phyloP scores from a whole-genome alignment of 1,140 invertebrate species.

The Planococcus citri region DNA sequence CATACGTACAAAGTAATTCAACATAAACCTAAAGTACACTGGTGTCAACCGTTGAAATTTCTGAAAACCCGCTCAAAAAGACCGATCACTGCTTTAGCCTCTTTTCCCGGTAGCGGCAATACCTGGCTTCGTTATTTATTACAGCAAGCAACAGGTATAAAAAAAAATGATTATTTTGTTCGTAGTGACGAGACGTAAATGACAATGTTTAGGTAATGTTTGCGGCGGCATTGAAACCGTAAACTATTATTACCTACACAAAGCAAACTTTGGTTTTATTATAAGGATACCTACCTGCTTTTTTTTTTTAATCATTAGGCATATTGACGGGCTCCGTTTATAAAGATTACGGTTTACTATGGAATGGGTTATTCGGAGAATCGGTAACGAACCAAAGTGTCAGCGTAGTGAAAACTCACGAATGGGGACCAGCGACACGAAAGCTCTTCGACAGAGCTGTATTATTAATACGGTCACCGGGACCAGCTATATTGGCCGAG shows the following conservation, averaged over 20 bases:
- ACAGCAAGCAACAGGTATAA: constrained; percentile 62
- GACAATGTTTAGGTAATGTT: not conserved
- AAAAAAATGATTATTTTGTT: constrained; percentile 23
- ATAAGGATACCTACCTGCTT: too few relatives aligned
- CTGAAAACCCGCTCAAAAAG: constrained; percentile 32
- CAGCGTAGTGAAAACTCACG: constrained; percentile 66
- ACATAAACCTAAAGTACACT: constrained; percentile 32
- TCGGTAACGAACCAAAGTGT: constrained; percentile 58
- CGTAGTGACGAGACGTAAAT: not conserved
- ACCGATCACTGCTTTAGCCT: constrained; percentile 47
- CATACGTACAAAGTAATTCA: not conserved
- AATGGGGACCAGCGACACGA: constrained; percentile 46
- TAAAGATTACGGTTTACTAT: constrained; percentile 56
- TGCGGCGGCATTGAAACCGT: not conserved
- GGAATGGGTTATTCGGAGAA: constrained; percentile 66
- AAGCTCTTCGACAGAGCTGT: constrained; percentile 50
- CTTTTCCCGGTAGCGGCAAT: constrained; percentile 66
- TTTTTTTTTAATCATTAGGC: constrained; percentile 36
- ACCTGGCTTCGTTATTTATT: constrained; percentile 65
- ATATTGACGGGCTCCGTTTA: constrained; percentile 63
- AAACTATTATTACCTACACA: not conserved
- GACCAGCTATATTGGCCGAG: constrained; percentile 55
- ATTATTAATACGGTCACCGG: constrained; percentile 54
- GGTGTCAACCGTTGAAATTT: constrained; percentile 38
- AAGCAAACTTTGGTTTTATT: too few relatives aligned